Evolutionary conservation across 2,797 vertebrate genomes (phyloP).

Genomic region (Eospalax fontanierii): DNA sequence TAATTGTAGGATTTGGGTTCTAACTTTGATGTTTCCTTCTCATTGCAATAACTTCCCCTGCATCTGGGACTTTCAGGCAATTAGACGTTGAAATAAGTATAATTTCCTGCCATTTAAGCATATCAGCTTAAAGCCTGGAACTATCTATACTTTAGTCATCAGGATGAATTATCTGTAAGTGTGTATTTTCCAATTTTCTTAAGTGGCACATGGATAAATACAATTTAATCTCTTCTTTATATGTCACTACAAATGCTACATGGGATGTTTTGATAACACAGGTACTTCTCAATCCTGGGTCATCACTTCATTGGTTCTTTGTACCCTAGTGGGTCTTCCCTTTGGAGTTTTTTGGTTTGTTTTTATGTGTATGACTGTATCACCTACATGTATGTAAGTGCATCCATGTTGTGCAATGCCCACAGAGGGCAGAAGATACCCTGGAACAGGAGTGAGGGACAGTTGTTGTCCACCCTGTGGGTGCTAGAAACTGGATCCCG

Average conservation of each 20-base stretch:
- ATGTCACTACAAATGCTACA: not conserved
- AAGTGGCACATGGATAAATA: constrained; percentile 2
- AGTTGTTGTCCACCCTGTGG: no score
- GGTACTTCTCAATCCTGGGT: not conserved
- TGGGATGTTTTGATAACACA: no score
- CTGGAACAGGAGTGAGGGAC: no score
- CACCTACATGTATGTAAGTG: no score
- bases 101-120: constrained; percentile 32
- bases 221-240: not conserved
- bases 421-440: no score
- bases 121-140: not conserved
- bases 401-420: no score
- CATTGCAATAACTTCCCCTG: not conserved
- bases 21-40: constrained; percentile 15
- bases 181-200: constrained; percentile 37
- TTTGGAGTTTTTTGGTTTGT: no score
- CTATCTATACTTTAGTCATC: constrained; percentile 15
- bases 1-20: not conserved
- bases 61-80: constrained; percentile 40
- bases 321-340: not conserved
- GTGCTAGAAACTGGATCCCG: no score
- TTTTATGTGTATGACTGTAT: no score
- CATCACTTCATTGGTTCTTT: no score
- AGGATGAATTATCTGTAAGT: constrained; percentile 34
- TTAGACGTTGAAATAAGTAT: constrained; percentile 46